phyloP scores from a whole-genome alignment of 2,797 vertebrate species.

The Acipenser ruthenus region DNA sequence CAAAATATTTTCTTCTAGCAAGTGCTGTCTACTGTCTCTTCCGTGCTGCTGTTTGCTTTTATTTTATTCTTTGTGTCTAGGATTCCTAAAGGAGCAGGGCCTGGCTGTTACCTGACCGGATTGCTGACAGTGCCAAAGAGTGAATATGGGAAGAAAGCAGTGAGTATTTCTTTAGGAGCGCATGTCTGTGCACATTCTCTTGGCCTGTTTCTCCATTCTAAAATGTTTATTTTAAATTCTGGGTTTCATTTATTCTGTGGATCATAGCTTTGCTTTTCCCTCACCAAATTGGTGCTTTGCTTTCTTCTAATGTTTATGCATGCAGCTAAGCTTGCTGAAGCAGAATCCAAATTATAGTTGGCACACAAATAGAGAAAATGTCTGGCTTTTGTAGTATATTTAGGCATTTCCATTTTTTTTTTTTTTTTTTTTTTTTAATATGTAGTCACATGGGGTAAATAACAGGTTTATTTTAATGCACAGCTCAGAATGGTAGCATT shows the following conservation, averaged over 20 bases:
- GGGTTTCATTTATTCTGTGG: not conserved
- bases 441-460: too few species aligned
- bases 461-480: too few species aligned
- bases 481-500: too few species aligned
- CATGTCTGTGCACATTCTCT: not conserved
- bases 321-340: not conserved
- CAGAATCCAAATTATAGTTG: not conserved
- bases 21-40: not conserved
- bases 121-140: conserved; percentile 86
- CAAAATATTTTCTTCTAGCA: not conserved
- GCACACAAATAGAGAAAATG: not conserved
- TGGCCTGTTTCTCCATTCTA: not conserved
- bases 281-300: not conserved
- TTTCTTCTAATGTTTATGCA: not conserved
- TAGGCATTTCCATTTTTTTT: not conserved
- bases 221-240: too few species aligned
- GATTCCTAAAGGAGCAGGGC: conserved; percentile 89
- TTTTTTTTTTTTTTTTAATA: not conserved
- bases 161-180: conserved; percentile 63
- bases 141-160: conserved; percentile 97
- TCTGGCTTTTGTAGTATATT: not conserved
- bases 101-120: conserved; percentile 88
- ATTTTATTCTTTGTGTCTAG: conserved; percentile 45
- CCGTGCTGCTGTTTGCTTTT: not conserved
- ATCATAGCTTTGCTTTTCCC: not conserved